Evolutionary conservation across 2,888 invertebrate species (phyloP), one percentile per base, ranked within the genome.

Genomic region (Hirtodrosophila cameraria): DNA sequence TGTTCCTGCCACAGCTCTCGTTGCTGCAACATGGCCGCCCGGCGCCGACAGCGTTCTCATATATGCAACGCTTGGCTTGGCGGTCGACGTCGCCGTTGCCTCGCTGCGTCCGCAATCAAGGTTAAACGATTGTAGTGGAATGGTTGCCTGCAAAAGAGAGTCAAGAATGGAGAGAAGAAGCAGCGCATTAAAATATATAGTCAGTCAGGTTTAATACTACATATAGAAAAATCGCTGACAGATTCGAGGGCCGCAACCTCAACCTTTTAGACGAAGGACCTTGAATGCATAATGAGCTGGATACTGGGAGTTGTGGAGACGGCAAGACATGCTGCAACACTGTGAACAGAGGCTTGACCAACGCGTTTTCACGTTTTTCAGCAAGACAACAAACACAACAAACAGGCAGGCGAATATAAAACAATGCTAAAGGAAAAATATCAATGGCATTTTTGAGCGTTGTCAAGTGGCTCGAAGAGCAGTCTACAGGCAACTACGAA

Each of bases 121-220:
- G 88, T 89, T 90, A 88, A 91, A 91, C 70, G 91, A 91, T 81
- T 91, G 90, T 74, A 91, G 75, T 81, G 91, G 91, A 88, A 91
- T 91, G 77, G 90, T 90, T 80, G 90, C 82, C 91, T 91, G 88
- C 28, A 86, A 81, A 59, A 59, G 13, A 20, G 28, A 57, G 31
- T 12, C 12, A 33, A 33, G 38, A 27, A 7, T 23, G 23, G 23
- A 39, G 28, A 20, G 46, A 57, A 38, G 13, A 12, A 4, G 8
- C 2, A 27, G 27, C 59, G 36, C 50, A 72, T 70, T 68, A 68
- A 62, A 65, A 73, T 75, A 73, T 75, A 77, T 75, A 72, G 72
- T 70, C 74, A 78, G 86, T 81, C 81, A 69, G 71, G 69, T 82
- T 87, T 82, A 84, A 80, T 86, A 82, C 23, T 86, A 82, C 23